phyloP scores from a whole-genome alignment of 2,888 invertebrate species.

The Phortica okadai region DNA sequence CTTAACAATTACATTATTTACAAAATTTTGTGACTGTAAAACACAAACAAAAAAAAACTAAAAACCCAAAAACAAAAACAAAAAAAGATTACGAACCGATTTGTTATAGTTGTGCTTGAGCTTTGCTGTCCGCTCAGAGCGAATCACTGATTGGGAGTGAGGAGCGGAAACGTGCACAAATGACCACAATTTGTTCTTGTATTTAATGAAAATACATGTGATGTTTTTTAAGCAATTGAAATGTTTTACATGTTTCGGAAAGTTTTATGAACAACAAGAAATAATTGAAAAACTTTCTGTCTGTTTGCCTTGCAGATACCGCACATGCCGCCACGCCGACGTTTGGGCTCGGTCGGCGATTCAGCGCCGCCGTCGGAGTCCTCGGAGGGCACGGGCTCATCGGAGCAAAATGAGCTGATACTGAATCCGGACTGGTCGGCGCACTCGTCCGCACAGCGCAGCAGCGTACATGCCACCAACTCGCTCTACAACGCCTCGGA shows the following conservation, averaged over 20 bases:
- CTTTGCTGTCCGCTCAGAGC: background rate
- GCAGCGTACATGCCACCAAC: slow-evolving; percentile 69
- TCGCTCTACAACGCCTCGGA: slow-evolving; percentile 73
- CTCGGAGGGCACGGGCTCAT: slow-evolving; percentile 79
- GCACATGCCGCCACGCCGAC: slow-evolving; percentile 76
- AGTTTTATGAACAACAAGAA: background rate
- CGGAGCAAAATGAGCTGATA: slow-evolving; percentile 67
- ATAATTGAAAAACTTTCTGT: slow-evolving; percentile 25
- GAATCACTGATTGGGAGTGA: too few species aligned
- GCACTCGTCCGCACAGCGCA: slow-evolving; percentile 59
- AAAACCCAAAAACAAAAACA: background rate
- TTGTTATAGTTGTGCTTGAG: background rate
- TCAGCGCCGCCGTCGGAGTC: slow-evolving; percentile 78
- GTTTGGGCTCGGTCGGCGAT: slow-evolving; percentile 81
- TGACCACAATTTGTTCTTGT: slow-evolving; percentile 24
- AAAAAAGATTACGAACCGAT: background rate
- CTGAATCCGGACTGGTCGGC: slow-evolving; percentile 57
- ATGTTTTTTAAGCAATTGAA: background rate
- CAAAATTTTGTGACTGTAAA: slow-evolving; percentile 8
- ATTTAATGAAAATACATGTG: background rate
- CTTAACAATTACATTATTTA: slow-evolving; percentile 27
- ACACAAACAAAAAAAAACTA: background rate
- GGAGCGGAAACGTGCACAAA: background rate
- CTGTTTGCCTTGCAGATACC: slow-evolving; percentile 61
- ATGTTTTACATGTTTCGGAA: background rate